A percentile compares a stretch with the other conserved stretches of the same genome.
Evolutionary conservation across 1,140 invertebrate genomes (phyloP).

Genomic region (Zaprionus nigranus): DNA sequence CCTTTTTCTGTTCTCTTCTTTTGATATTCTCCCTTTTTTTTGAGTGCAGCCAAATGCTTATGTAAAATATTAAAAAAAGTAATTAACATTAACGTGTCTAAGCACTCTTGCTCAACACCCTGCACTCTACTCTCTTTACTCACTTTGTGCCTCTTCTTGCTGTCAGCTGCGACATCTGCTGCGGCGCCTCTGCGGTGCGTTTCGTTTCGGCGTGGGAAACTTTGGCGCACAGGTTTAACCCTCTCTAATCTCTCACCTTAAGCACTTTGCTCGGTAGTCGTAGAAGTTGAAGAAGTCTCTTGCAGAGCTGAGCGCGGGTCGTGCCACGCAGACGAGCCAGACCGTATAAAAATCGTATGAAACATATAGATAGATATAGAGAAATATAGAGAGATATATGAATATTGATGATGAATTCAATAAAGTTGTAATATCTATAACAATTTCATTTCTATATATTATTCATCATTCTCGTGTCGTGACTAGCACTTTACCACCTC

Average conservation of each 20-base stretch:
- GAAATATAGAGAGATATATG: background rate
- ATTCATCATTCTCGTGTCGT: background rate
- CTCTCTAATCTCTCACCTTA: slow-evolving; percentile 66
- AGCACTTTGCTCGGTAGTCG: slow-evolving; percentile 47
- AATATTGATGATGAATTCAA: background rate
- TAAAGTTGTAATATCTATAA: no score
- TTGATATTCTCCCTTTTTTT: slow-evolving; percentile 16
- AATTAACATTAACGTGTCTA: slow-evolving; percentile 67
- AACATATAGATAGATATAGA: background rate
- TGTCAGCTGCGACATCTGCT: slow-evolving; percentile 46
- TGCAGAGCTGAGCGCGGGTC: background rate
- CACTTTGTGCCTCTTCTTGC: slow-evolving; percentile 28
- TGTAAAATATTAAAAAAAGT: slow-evolving; percentile 75
- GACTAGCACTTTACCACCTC: background rate
- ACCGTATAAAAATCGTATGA: no score
- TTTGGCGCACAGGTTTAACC: slow-evolving; percentile 54
- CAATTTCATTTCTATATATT: background rate
- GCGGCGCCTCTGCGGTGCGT: background rate
- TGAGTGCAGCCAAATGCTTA: slow-evolving; percentile 53
- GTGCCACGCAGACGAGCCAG: background rate
- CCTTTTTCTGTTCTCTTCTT: slow-evolving; percentile 5
- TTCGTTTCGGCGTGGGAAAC: slow-evolving; percentile 63
- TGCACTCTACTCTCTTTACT: slow-evolving; percentile 41
- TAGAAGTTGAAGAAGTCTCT: background rate
- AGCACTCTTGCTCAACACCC: slow-evolving; percentile 60